Percentiles rank a stretch among this genome's conserved stretches.
These are phyloP conservation scores for Asbolus verrucosus DNA, from an alignment of 1,140 invertebrate genomes.

Conservation along the genomic window DNA sequence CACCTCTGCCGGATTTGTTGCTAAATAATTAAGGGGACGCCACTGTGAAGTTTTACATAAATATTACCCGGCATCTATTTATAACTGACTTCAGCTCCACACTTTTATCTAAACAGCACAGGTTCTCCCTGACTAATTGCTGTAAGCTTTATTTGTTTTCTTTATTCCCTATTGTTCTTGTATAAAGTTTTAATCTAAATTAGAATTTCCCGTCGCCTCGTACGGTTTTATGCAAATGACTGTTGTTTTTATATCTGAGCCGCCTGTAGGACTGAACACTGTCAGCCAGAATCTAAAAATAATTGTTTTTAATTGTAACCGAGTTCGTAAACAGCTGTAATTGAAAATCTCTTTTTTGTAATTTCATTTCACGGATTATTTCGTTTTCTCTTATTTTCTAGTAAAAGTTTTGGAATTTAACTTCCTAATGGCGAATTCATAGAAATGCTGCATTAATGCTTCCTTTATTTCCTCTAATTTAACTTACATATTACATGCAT, in stretches of 20 bases:
- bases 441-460: slow-evolving; percentile 19
- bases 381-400: slow-evolving; percentile 31
- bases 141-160: slow-evolving; percentile 47
- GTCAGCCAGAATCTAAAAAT: slow-evolving; percentile 47
- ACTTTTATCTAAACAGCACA: slow-evolving; percentile 46
- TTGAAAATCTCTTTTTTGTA: slow-evolving; percentile 42
- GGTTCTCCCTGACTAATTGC: slow-evolving; percentile 44
- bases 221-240: slow-evolving; percentile 52
- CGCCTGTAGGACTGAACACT: slow-evolving; percentile 38
- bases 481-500: slow-evolving; percentile 7
- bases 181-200: slow-evolving; percentile 52
- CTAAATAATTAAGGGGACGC: too few species aligned
- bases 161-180: slow-evolving; percentile 49
- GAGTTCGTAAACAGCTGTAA: slow-evolving; percentile 45
- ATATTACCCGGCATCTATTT: background rate
- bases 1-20: background rate
- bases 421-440: slow-evolving; percentile 39
- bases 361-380: slow-evolving; percentile 37
- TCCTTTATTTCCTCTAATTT: slow-evolving; percentile 7
- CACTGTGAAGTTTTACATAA: slow-evolving; percentile 1
- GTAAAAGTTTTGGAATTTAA: slow-evolving; percentile 30
- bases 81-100: slow-evolving; percentile 8
- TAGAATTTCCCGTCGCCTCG: slow-evolving; percentile 46
- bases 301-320: slow-evolving; percentile 50
- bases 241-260: slow-evolving; percentile 44